Evolutionary conservation across 2,797 vertebrate genomes (phyloP).

Genomic region (Peromyscus melanophrys): DNA sequence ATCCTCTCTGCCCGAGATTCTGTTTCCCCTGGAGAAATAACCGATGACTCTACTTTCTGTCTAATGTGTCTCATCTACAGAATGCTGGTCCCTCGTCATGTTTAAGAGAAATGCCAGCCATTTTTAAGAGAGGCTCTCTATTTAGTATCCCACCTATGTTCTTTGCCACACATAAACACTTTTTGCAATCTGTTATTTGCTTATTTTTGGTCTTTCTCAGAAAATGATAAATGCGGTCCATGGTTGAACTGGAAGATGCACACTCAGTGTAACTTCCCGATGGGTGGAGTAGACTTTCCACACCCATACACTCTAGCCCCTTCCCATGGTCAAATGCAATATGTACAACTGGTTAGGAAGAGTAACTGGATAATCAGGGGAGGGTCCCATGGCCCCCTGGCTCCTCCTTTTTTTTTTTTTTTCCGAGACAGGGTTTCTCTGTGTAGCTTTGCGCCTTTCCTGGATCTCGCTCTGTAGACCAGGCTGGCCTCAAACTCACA

Average conservation of each 20-base stretch:
- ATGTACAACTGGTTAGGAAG: not conserved
- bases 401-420: not conserved
- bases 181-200: not conserved
- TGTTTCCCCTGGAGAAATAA: not conserved
- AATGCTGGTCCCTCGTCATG: accelerated
- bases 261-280: too few relatives aligned
- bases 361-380: not conserved
- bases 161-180: not conserved
- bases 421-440: too few relatives aligned
- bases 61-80: not conserved
- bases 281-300: not conserved
- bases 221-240: not conserved
- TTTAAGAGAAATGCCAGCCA: not conserved
- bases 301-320: too few relatives aligned
- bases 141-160: not conserved
- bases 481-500: too few relatives aligned
- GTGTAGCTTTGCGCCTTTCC: too few relatives aligned
- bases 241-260: not conserved
- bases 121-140: not conserved
- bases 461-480: too few relatives aligned
- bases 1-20: not conserved
- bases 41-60: not conserved
- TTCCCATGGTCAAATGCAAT: not conserved
- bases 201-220: not conserved
- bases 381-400: too few relatives aligned